Base-by-base conservation (phyloP, 2,113 vertebrate genomes). In the Aleadryas rufinucha region DNA sequence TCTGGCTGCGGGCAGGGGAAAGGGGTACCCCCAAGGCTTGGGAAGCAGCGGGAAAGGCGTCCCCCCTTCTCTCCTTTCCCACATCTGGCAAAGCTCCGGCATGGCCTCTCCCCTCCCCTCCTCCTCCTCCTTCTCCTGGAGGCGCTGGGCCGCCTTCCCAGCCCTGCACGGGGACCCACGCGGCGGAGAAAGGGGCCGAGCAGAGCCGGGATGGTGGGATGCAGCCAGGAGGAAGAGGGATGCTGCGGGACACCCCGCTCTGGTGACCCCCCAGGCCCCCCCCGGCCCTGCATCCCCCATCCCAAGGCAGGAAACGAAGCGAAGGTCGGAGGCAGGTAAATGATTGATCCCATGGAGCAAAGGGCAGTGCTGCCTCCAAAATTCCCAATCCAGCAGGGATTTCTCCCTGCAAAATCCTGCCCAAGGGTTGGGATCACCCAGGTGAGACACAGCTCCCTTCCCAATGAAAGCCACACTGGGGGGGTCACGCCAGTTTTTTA, bases 31-130 rank as follows among this genome's bases (percentile, higher is more conserved):
- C 24, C 31, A 6, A n/a, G 4, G 50, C 15, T 39, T 16, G 41
- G 78, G 80, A 93, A 91, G 59, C 56, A 53, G 39, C 68, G 11
- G 65, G 5, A 35, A 63, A 78, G 45, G 60, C 35, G 28, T 72
- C 44, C 31, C 68, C 41, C 74, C 37, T 59, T 61, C 86, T 91
- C 94, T 94, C 90, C 93, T 97, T 97, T 92, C 79, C 82, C 96
- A 96, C 96, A 97, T 96, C 97, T 97, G 97, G 96, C 97, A 93
- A 79, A 91, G 87, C 93, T 94, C 94, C 88, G 89, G 89, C 69
- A 50, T 84, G 87, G 95, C 95, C 90, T 86, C 90, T 95, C 92
- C 93, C 75, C 64, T 52, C 92, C 83, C 53, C 53, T 56, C 54
- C 54, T 57, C 54, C 54, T 57, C 91, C 92, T 91, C 50, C 88